Base-by-base conservation (phyloP, 64 coral and sea anemone species). In the Exaiptasia diaphana region DNA sequence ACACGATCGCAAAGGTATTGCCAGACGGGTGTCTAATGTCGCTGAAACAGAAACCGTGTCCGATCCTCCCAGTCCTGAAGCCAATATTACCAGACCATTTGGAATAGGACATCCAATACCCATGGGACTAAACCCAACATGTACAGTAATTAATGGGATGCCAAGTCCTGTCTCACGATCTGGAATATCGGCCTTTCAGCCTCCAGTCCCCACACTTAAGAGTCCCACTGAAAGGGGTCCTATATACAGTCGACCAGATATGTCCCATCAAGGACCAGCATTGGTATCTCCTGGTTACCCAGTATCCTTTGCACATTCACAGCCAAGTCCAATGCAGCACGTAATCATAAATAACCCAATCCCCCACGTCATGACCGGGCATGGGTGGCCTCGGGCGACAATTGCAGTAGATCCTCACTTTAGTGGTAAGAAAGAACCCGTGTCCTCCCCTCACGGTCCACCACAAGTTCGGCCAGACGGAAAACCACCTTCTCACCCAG, bases 1-100 rank as follows among this genome's bases (percentile, higher is more conserved):
- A 77, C 89, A 91, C 55, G 89, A 91, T 44, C 62, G 89, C 11
- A 91, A 91, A 45, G 89, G 89, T 39, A 69, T 91, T 27, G 89
- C 89, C 17, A 40, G 89, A 26, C 56, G 81, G 34, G 74, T 83
- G 23, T 85, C 89, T 0, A 77, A 91, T 32, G 59, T 77, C 40
- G 39, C 74, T 6, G 37, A 50, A 1, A 22, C 61, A 69, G 41
- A 41, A 21, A 58, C 73, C 23, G 71, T 67, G 48, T 61, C 55
- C 10, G 80, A 70, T 39, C 71, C 79, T 3, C 67, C 81, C 10
- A 91, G 89, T 58, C 74, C 70, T 22, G 80, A 91, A 11, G 76
- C 73, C 18, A 55, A 79, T 48, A 61, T 83, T 3, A 41, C 38
- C 5, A 23, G 38, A 24, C 44, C 44, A 30, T 42, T 49, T 42